These are phyloP conservation scores for Halcyon malimbica DNA, from an alignment of 2,113 vertebrate species.

Conservation along the genomic window DNA sequence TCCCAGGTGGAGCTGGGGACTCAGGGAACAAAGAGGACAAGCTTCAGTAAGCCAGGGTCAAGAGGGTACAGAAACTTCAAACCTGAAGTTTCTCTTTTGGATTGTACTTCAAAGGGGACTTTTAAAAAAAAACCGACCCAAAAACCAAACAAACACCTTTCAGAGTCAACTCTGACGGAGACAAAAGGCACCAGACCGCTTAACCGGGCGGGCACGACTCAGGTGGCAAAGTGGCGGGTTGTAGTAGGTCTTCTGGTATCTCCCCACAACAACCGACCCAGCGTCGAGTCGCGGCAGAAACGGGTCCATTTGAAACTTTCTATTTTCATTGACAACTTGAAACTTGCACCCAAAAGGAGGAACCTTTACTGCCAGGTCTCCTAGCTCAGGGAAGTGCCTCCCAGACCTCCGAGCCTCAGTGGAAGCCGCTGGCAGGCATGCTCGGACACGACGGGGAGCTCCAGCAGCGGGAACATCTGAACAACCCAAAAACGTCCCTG, in stretches of 20 bases:
- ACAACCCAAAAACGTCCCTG: rapidly evolving
- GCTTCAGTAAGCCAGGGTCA: not conserved
- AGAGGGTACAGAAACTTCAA: rapidly evolving
- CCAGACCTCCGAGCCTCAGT: not conserved
- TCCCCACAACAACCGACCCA: not conserved
- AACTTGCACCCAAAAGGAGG: not conserved
- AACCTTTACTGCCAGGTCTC: too few species aligned
- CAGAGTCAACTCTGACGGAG: not conserved
- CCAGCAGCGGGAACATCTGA: not conserved
- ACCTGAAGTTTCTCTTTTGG: not conserved
- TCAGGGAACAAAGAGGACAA: not conserved
- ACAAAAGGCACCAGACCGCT: not conserved
- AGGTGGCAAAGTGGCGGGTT: rapidly evolving
- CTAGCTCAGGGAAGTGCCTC: not conserved
- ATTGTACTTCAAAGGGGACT: not conserved
- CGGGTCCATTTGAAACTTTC: not conserved
- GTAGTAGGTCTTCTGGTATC: not conserved
- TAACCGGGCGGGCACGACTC: too few species aligned
- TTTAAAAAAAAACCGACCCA: not conserved
- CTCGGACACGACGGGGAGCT: not conserved
- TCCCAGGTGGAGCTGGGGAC: not conserved
- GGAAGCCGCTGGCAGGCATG: too few species aligned
- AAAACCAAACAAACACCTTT: not conserved
- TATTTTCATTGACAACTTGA: not conserved
- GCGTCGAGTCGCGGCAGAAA: not conserved